Percentiles rank a stretch among this genome's conserved stretches.
phyloP scores from a whole-genome alignment of 2,888 invertebrate genomes.

The Suillia variegata region DNA sequence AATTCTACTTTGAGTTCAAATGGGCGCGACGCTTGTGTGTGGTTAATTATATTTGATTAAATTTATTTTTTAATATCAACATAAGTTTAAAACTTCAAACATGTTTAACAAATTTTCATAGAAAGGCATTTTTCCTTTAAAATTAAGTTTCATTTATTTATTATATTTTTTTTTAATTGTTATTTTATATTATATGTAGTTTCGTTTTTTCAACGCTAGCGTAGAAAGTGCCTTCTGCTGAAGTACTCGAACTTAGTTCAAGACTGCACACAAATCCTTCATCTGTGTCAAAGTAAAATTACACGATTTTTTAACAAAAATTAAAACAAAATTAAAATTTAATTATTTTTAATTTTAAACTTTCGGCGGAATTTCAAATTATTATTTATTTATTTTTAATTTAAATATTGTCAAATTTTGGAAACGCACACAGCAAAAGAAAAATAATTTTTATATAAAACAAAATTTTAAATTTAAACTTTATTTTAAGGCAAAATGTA shows the following conservation, averaged over 20 bases:
- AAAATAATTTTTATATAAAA: slow-evolving; percentile 28
- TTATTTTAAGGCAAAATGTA: too few relatives aligned
- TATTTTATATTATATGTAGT: too few relatives aligned
- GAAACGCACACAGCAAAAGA: slow-evolving; percentile 40
- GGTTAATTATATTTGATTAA: too few relatives aligned
- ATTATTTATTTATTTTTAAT: slow-evolving; percentile 26
- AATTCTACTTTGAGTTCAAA: slow-evolving; percentile 20
- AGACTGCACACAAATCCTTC: background rate
- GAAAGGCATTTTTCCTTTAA: too few relatives aligned
- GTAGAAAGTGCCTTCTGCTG: slow-evolving; percentile 43
- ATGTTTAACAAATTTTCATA: too few relatives aligned
- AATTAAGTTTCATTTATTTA: too few relatives aligned
- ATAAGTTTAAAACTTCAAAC: too few relatives aligned
- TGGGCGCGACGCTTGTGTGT: too few relatives aligned
- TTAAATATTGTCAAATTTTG: too few relatives aligned
- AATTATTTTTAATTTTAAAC: too few relatives aligned
- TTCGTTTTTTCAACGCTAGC: slow-evolving; percentile 8
- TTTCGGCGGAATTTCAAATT: slow-evolving; percentile 50
- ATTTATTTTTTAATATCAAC: too few relatives aligned
- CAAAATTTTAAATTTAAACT: too few relatives aligned
- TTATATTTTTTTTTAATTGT: background rate
- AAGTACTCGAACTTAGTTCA: background rate
- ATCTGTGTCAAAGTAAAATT: slow-evolving; percentile 18
- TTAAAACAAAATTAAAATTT: slow-evolving; percentile 18
- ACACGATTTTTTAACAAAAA: slow-evolving; percentile 32